Percentiles rank a stretch among this genome's conserved stretches.
phyloP scores from a whole-genome alignment of 2,797 vertebrate genomes.

The Sebastes aleutianus region DNA sequence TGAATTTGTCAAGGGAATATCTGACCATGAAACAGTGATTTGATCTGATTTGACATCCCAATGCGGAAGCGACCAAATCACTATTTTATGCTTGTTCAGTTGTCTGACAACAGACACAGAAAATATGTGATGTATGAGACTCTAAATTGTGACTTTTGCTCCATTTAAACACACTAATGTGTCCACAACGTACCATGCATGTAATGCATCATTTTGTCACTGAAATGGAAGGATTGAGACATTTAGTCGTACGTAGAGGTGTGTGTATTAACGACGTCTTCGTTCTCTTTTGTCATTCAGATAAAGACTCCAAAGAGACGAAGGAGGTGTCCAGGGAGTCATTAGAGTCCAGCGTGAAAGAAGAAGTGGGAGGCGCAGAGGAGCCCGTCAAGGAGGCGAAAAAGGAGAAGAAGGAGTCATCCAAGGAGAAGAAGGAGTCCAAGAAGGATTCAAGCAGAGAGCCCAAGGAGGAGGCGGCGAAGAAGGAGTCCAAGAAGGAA shows the following conservation, averaged over 20 bases:
- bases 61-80: neutral
- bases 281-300: slow-evolving; percentile 31
- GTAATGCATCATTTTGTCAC: neutral
- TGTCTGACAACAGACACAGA: no score
- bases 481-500: slow-evolving; percentile 69
- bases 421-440: slow-evolving; percentile 68
- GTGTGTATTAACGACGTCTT: neutral
- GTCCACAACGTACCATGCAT: rapidly evolving
- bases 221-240: neutral
- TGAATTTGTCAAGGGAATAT: no score
- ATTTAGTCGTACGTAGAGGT: neutral
- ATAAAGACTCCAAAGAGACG: slow-evolving; percentile 62
- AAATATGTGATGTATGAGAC: neutral
- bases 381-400: slow-evolving; percentile 57
- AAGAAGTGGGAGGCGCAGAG: slow-evolving; percentile 31
- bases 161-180: rapidly evolving
- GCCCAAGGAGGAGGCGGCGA: neutral
- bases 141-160: neutral
- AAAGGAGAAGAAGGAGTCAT: slow-evolving; percentile 63
- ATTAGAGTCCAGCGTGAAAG: slow-evolving; percentile 34
- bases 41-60: neutral
- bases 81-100: neutral
- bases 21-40: neutral
- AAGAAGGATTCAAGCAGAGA: slow-evolving; percentile 63
- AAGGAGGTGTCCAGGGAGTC: slow-evolving; percentile 54